A percentile compares a stretch with the other conserved stretches of the same genome.
Evolutionary conservation across 1,140 invertebrate genomes (phyloP).

Genomic region (Proales similis): DNA sequence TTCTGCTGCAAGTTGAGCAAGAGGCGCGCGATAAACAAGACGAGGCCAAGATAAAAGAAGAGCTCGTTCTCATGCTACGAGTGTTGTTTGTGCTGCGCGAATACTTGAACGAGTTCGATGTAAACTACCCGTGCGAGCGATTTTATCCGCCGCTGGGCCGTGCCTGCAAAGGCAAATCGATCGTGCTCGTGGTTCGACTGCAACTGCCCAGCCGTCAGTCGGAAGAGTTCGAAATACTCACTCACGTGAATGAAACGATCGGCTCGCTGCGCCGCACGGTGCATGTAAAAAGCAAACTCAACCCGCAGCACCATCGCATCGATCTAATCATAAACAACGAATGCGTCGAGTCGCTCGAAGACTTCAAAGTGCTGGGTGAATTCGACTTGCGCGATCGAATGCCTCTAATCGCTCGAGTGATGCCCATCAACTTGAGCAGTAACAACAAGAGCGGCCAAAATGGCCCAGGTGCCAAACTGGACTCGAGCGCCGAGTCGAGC

Average conservation of each 20-base stretch:
- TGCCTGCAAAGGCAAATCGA: constrained; percentile 79
- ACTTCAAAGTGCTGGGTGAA: constrained; percentile 77
- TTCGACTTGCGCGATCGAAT: constrained; percentile 82
- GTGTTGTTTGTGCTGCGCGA: constrained; percentile 87
- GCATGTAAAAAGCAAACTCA: constrained; percentile 49
- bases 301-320: constrained; percentile 62
- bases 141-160: constrained; percentile 77
- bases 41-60: constrained; percentile 41
- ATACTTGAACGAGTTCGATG: constrained; percentile 91
- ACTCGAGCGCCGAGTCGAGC: constrained; percentile 22
- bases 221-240: constrained; percentile 83
- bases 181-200: constrained; percentile 76
- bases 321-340: constrained; percentile 85
- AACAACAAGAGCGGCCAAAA: constrained; percentile 2
- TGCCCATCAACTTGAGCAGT: constrained; percentile 23
- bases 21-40: constrained; percentile 3
- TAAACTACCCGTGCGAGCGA: constrained; percentile 77
- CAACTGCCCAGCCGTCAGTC: constrained; percentile 78
- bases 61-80: constrained; percentile 66
- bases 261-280: constrained; percentile 70
- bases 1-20: constrained; percentile 45
- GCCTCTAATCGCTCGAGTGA: constrained; percentile 54
- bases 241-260: constrained; percentile 86
- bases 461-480: constrained; percentile 62
- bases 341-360: constrained; percentile 73